Conservation (phyloP, 64 coral and sea anemone species). For the Dendronephthya gigantea region DNA sequence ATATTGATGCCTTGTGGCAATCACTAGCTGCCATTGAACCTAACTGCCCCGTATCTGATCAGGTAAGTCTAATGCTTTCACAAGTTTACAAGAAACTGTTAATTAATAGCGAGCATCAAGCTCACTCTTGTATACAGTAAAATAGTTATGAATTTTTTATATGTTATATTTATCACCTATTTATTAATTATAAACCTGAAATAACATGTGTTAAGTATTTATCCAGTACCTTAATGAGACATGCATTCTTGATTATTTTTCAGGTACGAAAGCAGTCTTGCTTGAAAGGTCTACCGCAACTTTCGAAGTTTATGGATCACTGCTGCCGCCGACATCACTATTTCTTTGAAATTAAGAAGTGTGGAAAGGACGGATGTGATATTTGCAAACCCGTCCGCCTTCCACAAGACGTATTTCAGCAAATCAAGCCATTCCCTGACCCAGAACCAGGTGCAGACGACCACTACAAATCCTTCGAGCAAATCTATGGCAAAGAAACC, state of each 20-base stretch:
- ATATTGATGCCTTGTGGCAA: constrained; percentile 1
- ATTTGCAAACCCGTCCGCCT: background rate
- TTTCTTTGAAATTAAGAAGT: background rate
- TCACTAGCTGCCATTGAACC: background rate
- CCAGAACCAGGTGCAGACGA: constrained; percentile 19
- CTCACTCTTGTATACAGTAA: background rate
- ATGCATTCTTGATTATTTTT: background rate
- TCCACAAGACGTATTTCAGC: background rate
- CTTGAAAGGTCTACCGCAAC: background rate
- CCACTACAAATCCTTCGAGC: constrained; percentile 9
- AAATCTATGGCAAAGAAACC: constrained; percentile 1
- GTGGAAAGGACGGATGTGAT: background rate
- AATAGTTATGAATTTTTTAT: background rate
- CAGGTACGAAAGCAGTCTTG: background rate
- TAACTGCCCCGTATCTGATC: background rate
- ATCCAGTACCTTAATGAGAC: background rate
- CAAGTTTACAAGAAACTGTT: background rate
- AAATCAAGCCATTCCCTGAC: background rate
- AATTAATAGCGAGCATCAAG: background rate
- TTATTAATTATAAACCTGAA: background rate
- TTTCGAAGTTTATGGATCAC: background rate
- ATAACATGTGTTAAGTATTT: background rate
- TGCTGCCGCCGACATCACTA: background rate
- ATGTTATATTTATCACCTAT: background rate
- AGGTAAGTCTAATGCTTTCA: background rate